Evolutionary conservation across 2,888 invertebrate genomes (phyloP), one percentile per base, ranked within the genome.

Genomic region (Aproaerema taeniolella): DNA sequence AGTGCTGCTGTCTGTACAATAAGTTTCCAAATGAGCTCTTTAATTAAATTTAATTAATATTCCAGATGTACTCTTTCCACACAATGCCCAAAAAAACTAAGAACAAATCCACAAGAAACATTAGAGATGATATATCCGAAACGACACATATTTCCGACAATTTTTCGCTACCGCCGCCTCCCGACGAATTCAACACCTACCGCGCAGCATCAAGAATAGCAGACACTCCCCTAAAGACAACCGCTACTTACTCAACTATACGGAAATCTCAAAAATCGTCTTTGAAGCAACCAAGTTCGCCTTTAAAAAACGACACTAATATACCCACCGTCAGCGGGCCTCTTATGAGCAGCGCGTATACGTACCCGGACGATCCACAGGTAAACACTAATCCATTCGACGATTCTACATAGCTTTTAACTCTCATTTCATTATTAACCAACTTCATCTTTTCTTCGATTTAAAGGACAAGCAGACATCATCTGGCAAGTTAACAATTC

Each of bases 41-140:
- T 20, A 6, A 20, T 20, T n/a, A n/a, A n/a, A n/a, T n/a, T n/a
- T n/a, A n/a, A n/a, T 8, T 8, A 20, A 26, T 3, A 26, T 78
- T 74, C 41, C 55, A 82, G 85, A 79, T 81, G 73, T 83, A 80
- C 55, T 79, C 85, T 25, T 86, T 85, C 50, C 83, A 83, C 52
- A 85, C 86, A 8, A 85, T 86, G 76, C 86, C 86, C 5, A 69
- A 81, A 52, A 85, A 80, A 60, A 68, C 71, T 57, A 73, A 77
- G 1, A 73, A 78, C 39, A 86, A 77, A 53, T n/a, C n/a, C n/a
- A n/a, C n/a, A 0, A 80, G 73, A 45, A 81, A 82, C 47, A 54
- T 80, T 28, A 80, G 78, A 53, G 85, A 85, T 48, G 85, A 82
- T 46, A 55, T 58, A 2, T 83, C 83, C 0, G 83, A 79, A 58